Conservation (phyloP, 2,113 vertebrate genomes). For the Ochotona princeps region DNA sequence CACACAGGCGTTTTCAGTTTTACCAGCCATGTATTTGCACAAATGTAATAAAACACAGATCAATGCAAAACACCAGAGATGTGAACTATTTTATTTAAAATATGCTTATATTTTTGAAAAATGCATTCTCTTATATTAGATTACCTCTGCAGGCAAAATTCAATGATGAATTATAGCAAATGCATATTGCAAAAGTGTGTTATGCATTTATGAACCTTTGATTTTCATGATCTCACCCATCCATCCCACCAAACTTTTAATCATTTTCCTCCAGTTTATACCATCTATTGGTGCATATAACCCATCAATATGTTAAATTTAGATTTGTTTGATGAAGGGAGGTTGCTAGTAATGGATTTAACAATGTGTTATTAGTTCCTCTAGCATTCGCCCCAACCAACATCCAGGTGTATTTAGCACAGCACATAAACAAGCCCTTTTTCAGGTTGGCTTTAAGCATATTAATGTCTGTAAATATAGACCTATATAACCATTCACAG, state of each 20-base stretch:
- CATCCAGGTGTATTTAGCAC: not conserved
- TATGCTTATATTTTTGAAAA: not conserved
- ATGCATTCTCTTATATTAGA: not conserved
- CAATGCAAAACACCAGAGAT: not conserved
- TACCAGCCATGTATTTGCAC: not conserved
- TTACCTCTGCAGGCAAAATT: not conserved
- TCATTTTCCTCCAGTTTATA: not conserved
- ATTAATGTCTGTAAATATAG: constrained; percentile 32
- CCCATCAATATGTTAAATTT: constrained; percentile 23
- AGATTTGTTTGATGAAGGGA: constrained; percentile 52
- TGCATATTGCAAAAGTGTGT: not conserved
- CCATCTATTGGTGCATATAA: not conserved
- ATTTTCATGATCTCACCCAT: not conserved
- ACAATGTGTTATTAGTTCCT: not conserved
- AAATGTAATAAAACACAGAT: not conserved
- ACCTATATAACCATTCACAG: not conserved
- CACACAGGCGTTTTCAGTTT: not conserved
- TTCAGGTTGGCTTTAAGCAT: not conserved
- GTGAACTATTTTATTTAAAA: not conserved
- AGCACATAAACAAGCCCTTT: not conserved
- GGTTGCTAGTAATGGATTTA: not conserved
- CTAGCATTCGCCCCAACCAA: not conserved
- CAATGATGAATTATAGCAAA: not conserved
- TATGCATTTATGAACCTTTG: not conserved
- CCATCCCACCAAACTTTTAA: not conserved